Conservation (phyloP, 1,140 invertebrate genomes). For the Brachionus manjavacas region DNA sequence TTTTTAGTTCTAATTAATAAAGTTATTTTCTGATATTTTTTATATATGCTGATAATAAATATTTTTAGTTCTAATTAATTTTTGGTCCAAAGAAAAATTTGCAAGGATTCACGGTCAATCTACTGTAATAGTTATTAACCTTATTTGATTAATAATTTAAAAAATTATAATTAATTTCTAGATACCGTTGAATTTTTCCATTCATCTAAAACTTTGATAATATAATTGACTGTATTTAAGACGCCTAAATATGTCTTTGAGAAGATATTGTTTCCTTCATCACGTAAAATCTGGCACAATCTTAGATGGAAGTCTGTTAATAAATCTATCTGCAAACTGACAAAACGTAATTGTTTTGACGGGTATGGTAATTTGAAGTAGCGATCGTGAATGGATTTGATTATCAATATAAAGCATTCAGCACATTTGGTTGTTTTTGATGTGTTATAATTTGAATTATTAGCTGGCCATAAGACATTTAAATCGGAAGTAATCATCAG, state of each 20-base stretch:
- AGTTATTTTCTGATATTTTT: too few relatives aligned
- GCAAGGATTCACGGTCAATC: too few relatives aligned
- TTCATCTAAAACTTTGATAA: constrained; percentile 9
- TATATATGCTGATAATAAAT: too few relatives aligned
- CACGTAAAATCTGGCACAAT: constrained; percentile 28
- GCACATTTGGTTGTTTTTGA: background rate
- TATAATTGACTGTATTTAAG: constrained; percentile 31
- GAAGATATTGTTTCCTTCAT: constrained; percentile 5
- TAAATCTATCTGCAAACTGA: constrained; percentile 12
- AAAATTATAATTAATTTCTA: background rate
- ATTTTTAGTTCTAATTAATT: too few relatives aligned
- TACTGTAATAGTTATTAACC: too few relatives aligned
- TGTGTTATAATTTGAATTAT: background rate
- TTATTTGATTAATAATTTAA: background rate
- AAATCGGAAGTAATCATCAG: background rate
- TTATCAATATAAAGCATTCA: background rate
- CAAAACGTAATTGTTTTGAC: background rate
- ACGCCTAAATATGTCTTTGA: background rate
- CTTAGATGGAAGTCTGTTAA: constrained; percentile 24
- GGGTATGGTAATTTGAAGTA: background rate
- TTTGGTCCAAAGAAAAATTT: too few relatives aligned
- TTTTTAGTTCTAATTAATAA: too few relatives aligned
- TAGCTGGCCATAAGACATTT: background rate
- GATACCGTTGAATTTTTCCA: constrained; percentile 25
- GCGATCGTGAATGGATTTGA: constrained; percentile 9